Evolutionary conservation across 2,797 vertebrate species (phyloP), one percentile per base, ranked within the genome.

Genomic region (Mormyrops attenuatus): DNA sequence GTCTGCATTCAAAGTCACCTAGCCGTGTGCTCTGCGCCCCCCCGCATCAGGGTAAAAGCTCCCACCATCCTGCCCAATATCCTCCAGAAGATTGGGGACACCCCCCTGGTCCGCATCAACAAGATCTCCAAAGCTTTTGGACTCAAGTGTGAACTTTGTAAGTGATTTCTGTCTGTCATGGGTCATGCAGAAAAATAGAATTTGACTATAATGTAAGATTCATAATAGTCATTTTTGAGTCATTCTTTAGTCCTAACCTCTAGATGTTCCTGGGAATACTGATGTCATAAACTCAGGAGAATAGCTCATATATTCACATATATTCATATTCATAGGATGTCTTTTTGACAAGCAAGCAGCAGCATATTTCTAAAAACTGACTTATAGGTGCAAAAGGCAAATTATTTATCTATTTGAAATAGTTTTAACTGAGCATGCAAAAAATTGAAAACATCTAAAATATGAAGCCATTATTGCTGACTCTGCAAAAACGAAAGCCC

Each of bases 121-220:
- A 97, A 96, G 94, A 96, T 98, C 15, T 95, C 96, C 17, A 97
- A 96, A 92, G 92, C 93, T 1, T 96, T 95, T 1, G 97, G 97
- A 69, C 94, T 99, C 50, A 97, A 98, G 95, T 98, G 97, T 91
- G 97, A 99, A 89, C 95, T 99, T 57, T 92, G 98, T 98, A 92
- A 98, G 98, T 98, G 20, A 55, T 49, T n/a, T 13, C 15, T 73
- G 13, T 38, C 69, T 77, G 15, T 20, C 17, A 8, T 38, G 34
- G 73, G 38, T 69, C 26, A 38, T 2, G 26, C 26, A 73, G 13
- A 38, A 38, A 30, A 69, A 34, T 69, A 5, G 26, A 30, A 66
- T 66, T 30, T 11, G 9, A 66, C 26, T 66, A 66, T 73, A 73
- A 73, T 34, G 4, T 73, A 73, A 34, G 66, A 73, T 73, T 38